phyloP scores from a whole-genome alignment of 2,113 vertebrate genomes.

The Centropus unirufus region DNA sequence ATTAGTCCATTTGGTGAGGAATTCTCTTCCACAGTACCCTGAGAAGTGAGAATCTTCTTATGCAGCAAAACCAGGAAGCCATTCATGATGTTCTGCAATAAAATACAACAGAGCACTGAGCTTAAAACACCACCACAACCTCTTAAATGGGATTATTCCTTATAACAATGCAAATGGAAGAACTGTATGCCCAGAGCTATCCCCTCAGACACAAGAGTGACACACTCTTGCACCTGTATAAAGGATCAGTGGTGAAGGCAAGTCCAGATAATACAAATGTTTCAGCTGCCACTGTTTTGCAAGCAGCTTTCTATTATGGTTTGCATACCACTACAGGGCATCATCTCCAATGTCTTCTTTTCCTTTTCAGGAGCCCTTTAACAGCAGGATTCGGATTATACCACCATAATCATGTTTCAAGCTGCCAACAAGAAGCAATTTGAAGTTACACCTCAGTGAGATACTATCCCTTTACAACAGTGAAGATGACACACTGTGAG shows the following conservation, averaged over 20 bases:
- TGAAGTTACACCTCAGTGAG: conserved; percentile 5
- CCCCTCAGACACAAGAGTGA: neutral
- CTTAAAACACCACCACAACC: neutral
- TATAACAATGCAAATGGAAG: neutral
- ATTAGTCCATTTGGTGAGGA: neutral
- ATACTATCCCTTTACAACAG: neutral
- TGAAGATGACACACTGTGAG: neutral
- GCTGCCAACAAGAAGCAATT: conserved; percentile 7
- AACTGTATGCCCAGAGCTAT: neutral
- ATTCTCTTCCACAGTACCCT: neutral
- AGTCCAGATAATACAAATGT: neutral
- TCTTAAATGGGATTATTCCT: neutral
- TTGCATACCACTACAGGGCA: neutral
- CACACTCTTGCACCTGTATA: neutral
- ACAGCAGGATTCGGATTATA: neutral
- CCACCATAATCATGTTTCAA: neutral
- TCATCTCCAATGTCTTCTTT: neutral
- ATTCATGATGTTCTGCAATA: neutral
- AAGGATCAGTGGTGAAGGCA: neutral
- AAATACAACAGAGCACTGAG: neutral
- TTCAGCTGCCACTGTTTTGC: neutral
- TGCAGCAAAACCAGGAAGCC: neutral
- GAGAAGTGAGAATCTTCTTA: neutral
- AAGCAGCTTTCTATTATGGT: neutral
- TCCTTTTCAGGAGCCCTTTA: neutral